These are phyloP conservation scores for Microcebus jonahi DNA, from an alignment of 2,113 vertebrate species.

Conservation along the genomic window DNA sequence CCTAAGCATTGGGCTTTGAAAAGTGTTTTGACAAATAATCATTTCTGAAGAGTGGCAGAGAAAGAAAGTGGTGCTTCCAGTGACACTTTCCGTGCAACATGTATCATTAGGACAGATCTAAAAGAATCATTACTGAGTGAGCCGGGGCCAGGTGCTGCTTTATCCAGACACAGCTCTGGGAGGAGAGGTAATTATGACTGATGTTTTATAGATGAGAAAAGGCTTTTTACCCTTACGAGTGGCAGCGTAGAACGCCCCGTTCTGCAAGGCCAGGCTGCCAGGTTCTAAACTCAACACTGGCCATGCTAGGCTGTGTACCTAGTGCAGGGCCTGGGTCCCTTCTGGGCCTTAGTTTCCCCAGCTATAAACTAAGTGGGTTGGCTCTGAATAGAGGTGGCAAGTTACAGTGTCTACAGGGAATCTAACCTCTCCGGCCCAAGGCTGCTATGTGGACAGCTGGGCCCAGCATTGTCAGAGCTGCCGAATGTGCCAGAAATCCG, in stretches of 20 bases:
- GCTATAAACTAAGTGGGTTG: neutral
- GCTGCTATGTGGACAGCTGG: neutral
- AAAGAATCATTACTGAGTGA: neutral
- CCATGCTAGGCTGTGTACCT: neutral
- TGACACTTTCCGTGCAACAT: neutral
- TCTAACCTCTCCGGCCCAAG: neutral
- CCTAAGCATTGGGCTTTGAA: neutral
- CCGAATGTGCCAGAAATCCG: neutral
- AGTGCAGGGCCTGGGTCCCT: neutral
- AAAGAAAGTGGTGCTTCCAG: neutral
- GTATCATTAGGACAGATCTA: neutral
- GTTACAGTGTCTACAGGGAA: neutral
- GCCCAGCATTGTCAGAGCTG: neutral
- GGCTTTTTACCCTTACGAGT: neutral
- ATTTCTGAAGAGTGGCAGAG: neutral
- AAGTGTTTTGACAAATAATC: neutral
- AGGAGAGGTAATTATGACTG: neutral
- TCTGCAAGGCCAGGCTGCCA: neutral
- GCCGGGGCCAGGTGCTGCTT: neutral
- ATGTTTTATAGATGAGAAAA: neutral
- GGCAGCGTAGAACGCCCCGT: neutral
- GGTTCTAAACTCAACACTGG: neutral
- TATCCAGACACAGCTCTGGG: neutral
- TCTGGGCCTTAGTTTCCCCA: neutral
- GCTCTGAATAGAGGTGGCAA: neutral